Evolutionary conservation across 1,140 invertebrate genomes (phyloP), one percentile per base, ranked within the genome.

Genomic region (Pseudachorutes palmiensis): DNA sequence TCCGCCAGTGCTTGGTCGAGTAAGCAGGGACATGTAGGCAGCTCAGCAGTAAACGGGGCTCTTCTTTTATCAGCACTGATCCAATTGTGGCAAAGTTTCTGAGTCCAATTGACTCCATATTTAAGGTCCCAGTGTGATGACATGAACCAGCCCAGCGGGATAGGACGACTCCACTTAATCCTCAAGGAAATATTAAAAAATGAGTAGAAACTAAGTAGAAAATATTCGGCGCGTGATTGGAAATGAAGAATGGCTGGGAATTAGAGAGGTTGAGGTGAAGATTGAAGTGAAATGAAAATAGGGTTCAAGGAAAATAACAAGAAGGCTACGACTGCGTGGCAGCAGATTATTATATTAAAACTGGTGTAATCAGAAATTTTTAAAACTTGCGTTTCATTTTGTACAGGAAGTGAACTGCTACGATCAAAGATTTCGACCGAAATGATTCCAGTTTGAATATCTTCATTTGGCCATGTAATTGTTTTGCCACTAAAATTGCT

Each of bases 111-210:
- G n/a, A 84, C 81, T 2, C 69, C 65, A 3, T 91, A 85, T 28
- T 83, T 72, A 24, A 84, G 79, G 76, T 91, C 86, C 92, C 92
- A 97, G 77, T 95, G 92, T 0, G 86, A 84, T 0, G 82, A 83
- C 75, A 95, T 95, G 75, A 95, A 97, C 94, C 94, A 97, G 0
- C 81, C 92, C 2, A 97, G 77, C 0, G 94, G 93, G 72, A 96
- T 90, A 0, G 92, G 92, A 45, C 87, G 84, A 75, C 90, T 93
- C 93, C 93, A 97, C 1, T 95, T 79, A 1, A 88, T 79, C 0
- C 89, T 22, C 19, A 45, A 9, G 9, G 36, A 45, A 9, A 45
- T 12, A 12, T 45, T n/a, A n/a, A n/a, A n/a, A n/a, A n/a, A n/a
- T n/a, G n/a, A 9, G 36, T 45, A 45, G 19, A 45, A 73, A 89